Percentiles rank a stretch among this genome's conserved stretches.
These are phyloP conservation scores for Dasysyrphus albostriatus DNA, from an alignment of 2,888 invertebrate species.

Conservation along the genomic window DNA sequence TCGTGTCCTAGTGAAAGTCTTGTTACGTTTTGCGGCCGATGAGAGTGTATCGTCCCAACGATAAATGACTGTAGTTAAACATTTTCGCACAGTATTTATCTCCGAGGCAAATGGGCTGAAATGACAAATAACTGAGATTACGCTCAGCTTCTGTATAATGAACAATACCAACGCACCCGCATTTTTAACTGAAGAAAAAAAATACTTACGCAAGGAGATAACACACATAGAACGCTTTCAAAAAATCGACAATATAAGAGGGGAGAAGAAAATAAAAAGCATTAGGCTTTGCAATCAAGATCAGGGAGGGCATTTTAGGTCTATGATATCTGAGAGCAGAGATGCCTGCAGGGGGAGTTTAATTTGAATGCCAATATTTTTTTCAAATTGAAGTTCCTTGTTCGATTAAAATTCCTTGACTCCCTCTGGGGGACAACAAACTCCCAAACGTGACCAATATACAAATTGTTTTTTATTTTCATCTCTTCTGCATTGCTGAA, in stretches of 20 bases:
- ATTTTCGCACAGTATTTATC: slow-evolving; percentile 74
- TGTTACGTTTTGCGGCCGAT: slow-evolving; percentile 47
- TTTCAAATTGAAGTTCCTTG: slow-evolving; percentile 67
- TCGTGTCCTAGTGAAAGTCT: slow-evolving; percentile 44
- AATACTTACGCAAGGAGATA: not conserved
- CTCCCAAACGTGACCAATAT: slow-evolving; percentile 71
- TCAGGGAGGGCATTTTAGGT: slow-evolving; percentile 18
- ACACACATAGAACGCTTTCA: not conserved
- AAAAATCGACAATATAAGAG: not conserved
- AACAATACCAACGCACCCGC: slow-evolving; percentile 62
- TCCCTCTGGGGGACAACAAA: slow-evolving; percentile 28
- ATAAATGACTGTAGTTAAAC: slow-evolving; percentile 65
- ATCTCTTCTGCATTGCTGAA: not conserved
- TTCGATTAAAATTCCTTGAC: slow-evolving; percentile 72
- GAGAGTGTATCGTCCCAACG: slow-evolving; percentile 37
- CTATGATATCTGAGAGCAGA: not conserved
- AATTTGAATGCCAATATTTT: slow-evolving; percentile 75
- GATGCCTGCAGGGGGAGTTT: slow-evolving; percentile 13
- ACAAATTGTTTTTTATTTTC: slow-evolving; percentile 61
- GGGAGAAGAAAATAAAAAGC: not conserved
- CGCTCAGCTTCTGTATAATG: slow-evolving; percentile 48
- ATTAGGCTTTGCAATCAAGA: slow-evolving; percentile 17
- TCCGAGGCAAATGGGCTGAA: slow-evolving; percentile 63
- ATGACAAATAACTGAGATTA: slow-evolving; percentile 71
- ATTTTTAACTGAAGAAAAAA: slow-evolving; percentile 33